Evolutionary conservation across 2,888 invertebrate genomes (phyloP).

Genomic region (Philereme vetulata): DNA sequence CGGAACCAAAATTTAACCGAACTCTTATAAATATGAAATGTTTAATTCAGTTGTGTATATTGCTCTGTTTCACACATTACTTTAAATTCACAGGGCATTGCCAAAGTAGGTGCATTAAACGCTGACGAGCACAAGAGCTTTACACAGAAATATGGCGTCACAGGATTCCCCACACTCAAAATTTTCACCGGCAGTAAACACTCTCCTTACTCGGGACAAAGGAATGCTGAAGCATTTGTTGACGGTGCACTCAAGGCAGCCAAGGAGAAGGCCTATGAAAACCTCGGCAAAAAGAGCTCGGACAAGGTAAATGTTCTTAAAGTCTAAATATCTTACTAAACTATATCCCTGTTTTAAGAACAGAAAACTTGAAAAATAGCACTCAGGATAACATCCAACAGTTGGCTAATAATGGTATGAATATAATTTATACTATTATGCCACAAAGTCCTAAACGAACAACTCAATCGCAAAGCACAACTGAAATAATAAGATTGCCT

Average conservation of each 20-base stretch:
- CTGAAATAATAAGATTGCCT: neutral
- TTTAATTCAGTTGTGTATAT: too few species aligned
- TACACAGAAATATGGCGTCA: slow-evolving; percentile 90
- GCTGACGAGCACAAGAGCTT: slow-evolving; percentile 94
- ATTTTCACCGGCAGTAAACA: slow-evolving; percentile 96
- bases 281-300: slow-evolving; percentile 85
- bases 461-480: neutral
- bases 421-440: neutral
- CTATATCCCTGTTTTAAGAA: slow-evolving; percentile 24
- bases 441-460: neutral
- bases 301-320: slow-evolving; percentile 68
- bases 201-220: slow-evolving; percentile 91
- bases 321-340: slow-evolving; percentile 35
- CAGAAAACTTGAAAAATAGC: neutral
- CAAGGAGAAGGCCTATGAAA: slow-evolving; percentile 88
- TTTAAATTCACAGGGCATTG: slow-evolving; percentile 87
- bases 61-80: slow-evolving; percentile 11
- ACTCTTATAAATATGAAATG: too few species aligned
- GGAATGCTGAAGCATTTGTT: slow-evolving; percentile 93
- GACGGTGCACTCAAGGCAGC: slow-evolving; percentile 93
- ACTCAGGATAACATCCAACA: neutral
- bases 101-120: slow-evolving; percentile 97
- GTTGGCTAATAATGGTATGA: neutral
- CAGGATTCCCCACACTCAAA: slow-evolving; percentile 98
- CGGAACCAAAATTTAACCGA: neutral